Percentiles rank a stretch among this genome's conserved stretches.
Evolutionary conservation across 2,797 vertebrate species (phyloP).

Genomic region (Scolopax bukidnonensis): DNA sequence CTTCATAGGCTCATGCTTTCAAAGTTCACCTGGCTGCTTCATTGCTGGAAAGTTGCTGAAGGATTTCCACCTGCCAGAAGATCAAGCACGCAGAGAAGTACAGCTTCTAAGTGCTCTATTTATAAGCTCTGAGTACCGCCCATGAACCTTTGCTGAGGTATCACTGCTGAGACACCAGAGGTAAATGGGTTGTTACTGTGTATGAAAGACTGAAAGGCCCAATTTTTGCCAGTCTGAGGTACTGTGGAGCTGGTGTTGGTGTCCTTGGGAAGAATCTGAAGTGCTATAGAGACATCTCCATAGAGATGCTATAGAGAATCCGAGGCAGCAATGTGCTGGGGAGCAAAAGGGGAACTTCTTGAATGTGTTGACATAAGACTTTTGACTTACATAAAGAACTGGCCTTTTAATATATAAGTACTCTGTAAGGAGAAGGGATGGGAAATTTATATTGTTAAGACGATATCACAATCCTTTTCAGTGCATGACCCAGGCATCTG

Average conservation of each 20-base stretch:
- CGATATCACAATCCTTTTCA: background rate
- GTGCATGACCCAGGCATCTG: background rate
- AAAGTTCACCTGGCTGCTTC: background rate
- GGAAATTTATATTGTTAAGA: background rate
- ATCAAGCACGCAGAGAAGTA: background rate
- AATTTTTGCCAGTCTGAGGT: background rate
- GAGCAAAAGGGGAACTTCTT: background rate
- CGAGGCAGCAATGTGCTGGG: background rate
- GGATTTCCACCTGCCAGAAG: background rate
- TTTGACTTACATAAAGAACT: background rate
- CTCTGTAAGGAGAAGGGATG: background rate
- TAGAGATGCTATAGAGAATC: background rate
- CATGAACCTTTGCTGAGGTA: background rate
- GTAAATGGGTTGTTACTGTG: background rate
- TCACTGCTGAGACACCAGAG: background rate
- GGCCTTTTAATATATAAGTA: background rate
- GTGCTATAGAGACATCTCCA: background rate
- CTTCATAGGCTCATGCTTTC: background rate
- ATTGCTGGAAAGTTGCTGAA: background rate
- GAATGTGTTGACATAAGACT: background rate
- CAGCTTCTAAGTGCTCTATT: background rate
- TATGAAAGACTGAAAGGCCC: background rate
- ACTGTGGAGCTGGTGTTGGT: background rate
- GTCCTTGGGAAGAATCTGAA: background rate
- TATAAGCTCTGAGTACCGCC: background rate